These are phyloP conservation scores for Columbina picui DNA, from an alignment of 2,113 vertebrate genomes.

Conservation along the genomic window DNA sequence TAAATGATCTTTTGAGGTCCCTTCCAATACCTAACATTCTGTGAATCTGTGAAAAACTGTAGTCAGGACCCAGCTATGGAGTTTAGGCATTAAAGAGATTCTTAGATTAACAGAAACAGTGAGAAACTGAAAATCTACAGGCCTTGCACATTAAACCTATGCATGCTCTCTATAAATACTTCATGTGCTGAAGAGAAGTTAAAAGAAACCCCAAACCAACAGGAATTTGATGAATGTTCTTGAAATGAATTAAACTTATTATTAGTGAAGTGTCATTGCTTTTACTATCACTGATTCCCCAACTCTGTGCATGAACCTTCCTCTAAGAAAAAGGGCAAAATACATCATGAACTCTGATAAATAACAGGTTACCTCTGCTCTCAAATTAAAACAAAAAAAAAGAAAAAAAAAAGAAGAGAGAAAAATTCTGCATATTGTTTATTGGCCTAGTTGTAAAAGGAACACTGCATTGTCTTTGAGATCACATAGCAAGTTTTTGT, in stretches of 20 bases:
- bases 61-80: constrained; percentile 24
- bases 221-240: background rate
- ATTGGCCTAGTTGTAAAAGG: background rate
- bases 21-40: too few relatives aligned
- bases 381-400: background rate
- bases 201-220: background rate
- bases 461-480: background rate
- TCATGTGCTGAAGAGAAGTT: constrained; percentile 3
- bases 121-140: constrained; percentile 19
- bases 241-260: constrained; percentile 4
- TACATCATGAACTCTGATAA: background rate
- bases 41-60: too few relatives aligned
- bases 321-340: background rate
- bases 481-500: background rate
- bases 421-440: background rate
- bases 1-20: too few relatives aligned
- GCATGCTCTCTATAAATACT: background rate
- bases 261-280: background rate
- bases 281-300: background rate
- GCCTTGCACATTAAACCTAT: constrained; percentile 19
- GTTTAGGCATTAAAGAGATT: constrained; percentile 33
- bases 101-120: constrained; percentile 41
- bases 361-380: background rate
- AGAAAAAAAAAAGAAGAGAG: background rate
- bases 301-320: background rate